These are phyloP conservation scores for Glaucidium brasilianum DNA, from an alignment of 2,113 vertebrate species.

Conservation along the genomic window DNA sequence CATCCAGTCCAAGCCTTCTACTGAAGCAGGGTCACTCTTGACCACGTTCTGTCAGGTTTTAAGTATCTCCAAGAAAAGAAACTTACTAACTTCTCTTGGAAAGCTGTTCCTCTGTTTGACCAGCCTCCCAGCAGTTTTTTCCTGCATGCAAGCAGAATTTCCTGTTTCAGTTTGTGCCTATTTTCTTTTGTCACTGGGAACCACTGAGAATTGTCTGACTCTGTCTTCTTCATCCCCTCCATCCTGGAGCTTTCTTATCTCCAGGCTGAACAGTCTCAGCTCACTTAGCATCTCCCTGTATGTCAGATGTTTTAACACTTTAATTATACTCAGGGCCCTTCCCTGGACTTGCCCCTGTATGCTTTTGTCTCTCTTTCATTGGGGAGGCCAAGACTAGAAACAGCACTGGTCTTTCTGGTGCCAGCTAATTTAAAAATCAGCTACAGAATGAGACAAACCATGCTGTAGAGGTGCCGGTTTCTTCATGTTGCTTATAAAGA, in stretches of 20 bases:
- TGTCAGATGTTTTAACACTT: not conserved
- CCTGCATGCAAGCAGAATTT: not conserved
- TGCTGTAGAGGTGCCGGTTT: not conserved
- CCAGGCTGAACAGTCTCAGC: not conserved
- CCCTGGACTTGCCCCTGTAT: not conserved
- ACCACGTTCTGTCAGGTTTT: not conserved
- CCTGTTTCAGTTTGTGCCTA: not conserved
- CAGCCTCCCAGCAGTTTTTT: not conserved
- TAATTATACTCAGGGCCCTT: not conserved
- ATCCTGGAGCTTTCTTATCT: not conserved
- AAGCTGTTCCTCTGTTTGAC: not conserved
- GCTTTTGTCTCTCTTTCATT: not conserved
- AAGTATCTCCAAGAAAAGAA: not conserved
- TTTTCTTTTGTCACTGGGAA: not conserved
- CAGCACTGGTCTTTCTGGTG: not conserved
- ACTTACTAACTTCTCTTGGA: too few relatives aligned
- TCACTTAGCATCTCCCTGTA: not conserved
- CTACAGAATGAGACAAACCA: not conserved
- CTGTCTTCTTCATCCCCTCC: not conserved
- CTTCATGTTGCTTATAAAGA: not conserved
- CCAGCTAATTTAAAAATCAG: not conserved
- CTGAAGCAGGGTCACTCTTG: not conserved
- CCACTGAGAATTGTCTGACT: not conserved
- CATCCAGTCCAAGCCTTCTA: not conserved
- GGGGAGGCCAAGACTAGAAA: not conserved